Evolutionary conservation across 2,797 vertebrate species (phyloP).

Genomic region (Phrynocephalus vlangalii): DNA sequence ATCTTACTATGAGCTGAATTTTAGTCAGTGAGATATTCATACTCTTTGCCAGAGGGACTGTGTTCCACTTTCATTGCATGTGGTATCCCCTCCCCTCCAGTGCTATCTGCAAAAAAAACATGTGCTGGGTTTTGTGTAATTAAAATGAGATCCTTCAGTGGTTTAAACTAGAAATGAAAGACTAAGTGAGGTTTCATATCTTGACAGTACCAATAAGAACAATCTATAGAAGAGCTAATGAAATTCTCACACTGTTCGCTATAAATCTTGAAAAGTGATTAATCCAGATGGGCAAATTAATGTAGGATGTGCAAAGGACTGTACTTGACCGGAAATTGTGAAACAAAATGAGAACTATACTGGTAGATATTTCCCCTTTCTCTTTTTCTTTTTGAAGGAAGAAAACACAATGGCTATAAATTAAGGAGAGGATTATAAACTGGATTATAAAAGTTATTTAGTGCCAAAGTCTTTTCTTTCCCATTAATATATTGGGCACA

Average conservation of each 20-base stretch:
- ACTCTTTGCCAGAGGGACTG: slow-evolving; percentile 19
- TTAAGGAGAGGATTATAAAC: not conserved
- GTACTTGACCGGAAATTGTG: not conserved
- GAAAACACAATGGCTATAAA: not conserved
- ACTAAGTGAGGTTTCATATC: not conserved
- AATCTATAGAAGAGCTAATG: not conserved
- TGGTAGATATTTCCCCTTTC: not conserved
- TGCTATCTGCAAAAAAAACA: not conserved
- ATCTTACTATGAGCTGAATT: slow-evolving; percentile 41
- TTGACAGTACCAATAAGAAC: not conserved
- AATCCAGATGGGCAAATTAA: not conserved
- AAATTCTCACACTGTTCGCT: not conserved
- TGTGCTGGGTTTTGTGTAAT: slow-evolving; percentile 11
- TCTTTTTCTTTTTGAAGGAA: no score
- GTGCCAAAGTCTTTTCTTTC: no score
- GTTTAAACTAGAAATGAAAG: not conserved
- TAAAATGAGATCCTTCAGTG: not conserved
- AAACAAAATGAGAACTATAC: not conserved
- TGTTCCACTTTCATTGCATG: slow-evolving; percentile 24
- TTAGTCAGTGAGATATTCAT: slow-evolving; percentile 22
- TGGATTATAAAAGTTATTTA: not conserved
- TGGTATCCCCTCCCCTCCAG: not conserved
- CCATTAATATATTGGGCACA: not conserved
- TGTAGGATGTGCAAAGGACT: not conserved
- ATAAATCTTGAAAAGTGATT: not conserved